Evolutionary conservation across 2,797 vertebrate genomes (phyloP).

Genomic region (Sebastes cheni): DNA sequence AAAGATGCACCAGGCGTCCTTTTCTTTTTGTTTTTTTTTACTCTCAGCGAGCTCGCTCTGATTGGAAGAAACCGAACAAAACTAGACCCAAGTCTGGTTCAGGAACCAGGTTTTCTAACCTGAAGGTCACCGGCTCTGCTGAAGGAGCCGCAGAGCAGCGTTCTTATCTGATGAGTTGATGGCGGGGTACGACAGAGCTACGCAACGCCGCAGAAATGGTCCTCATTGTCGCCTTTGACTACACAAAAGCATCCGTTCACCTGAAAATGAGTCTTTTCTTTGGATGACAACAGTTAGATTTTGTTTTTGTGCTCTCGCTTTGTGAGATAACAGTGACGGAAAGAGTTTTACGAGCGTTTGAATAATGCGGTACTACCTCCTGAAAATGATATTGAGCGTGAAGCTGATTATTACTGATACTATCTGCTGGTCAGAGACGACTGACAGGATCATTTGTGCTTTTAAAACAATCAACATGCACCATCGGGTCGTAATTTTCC

Average conservation of each 20-base stretch:
- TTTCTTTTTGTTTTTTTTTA: neutral
- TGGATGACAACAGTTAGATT: neutral
- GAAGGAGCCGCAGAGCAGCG: conserved; percentile 50
- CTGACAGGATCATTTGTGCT: neutral
- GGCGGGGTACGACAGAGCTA: neutral
- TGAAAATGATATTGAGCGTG: neutral
- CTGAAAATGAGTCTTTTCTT: neutral
- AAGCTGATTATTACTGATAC: conserved; percentile 9
- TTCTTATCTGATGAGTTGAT: conserved; percentile 56
- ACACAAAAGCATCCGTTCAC: neutral
- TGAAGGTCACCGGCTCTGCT: conserved; percentile 70
- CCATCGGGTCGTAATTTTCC: neutral
- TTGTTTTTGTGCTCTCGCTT: neutral
- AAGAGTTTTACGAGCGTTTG: conserved; percentile 1
- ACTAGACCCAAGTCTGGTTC: neutral
- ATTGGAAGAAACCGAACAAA: conserved; percentile 9
- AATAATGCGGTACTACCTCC: neutral
- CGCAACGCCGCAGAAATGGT: neutral
- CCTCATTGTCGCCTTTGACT: neutral
- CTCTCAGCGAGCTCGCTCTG: neutral
- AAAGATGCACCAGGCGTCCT: conserved; percentile 22
- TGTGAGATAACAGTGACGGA: neutral
- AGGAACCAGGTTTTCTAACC: conserved; percentile 32
- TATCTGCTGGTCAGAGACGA: neutral
- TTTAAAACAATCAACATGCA: neutral